phyloP scores from a whole-genome alignment of 2,113 vertebrate species.

The Petrocephalus microphthalmus region DNA sequence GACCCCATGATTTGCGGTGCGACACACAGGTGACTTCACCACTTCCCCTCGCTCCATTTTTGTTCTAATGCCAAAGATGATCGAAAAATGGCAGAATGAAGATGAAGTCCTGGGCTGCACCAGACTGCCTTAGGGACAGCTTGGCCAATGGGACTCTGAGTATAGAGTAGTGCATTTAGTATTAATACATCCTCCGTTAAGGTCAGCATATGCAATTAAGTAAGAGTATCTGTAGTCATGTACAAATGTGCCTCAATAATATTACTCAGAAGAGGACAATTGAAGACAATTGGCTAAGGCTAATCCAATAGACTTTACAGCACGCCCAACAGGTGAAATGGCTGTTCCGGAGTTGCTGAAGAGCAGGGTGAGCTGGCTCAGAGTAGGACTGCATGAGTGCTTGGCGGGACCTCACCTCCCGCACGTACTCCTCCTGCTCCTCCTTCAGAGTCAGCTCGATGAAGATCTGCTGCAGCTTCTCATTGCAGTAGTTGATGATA shows the following conservation, averaged over 20 bases:
- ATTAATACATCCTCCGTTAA: background rate
- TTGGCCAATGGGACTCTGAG: background rate
- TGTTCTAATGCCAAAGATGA: background rate
- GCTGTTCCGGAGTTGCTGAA: background rate
- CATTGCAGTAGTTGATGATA: slow-evolving; percentile 98
- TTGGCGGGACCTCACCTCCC: slow-evolving; percentile 68
- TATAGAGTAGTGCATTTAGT: background rate
- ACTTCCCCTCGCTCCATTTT: background rate
- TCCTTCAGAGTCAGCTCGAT: slow-evolving; percentile 93
- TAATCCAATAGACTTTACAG: background rate
- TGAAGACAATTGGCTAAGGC: background rate
- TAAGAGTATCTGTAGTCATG: background rate
- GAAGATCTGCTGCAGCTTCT: slow-evolving; percentile 98
- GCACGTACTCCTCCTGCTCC: slow-evolving; percentile 93
- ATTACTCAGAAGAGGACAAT: background rate
- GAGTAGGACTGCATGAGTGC: background rate
- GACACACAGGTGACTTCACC: background rate
- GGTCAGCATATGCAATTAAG: background rate
- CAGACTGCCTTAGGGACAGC: background rate
- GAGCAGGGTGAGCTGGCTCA: background rate
- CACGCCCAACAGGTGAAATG: background rate
- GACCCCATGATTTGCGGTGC: background rate
- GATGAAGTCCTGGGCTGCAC: background rate
- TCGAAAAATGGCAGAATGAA: background rate
- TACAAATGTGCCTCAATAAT: background rate